Conservation (phyloP, 2,888 invertebrate genomes). For the Microctonus hyperodae region DNA sequence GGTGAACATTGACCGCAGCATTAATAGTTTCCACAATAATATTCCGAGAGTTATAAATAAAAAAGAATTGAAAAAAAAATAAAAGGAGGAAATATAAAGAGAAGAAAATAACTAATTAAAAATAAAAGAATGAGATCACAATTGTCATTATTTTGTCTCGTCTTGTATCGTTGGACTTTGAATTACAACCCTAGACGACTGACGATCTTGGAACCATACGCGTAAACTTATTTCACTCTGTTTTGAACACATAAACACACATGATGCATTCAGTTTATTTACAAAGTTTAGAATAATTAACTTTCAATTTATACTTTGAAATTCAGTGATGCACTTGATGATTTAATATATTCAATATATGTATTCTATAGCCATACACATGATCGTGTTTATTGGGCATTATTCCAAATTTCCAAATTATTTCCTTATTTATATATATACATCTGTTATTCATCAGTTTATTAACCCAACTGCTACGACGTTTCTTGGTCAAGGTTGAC, state of each 20-base stretch:
- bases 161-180: constrained; percentile 18
- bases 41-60: too few relatives aligned
- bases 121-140: background rate
- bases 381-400: background rate
- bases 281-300: too few relatives aligned
- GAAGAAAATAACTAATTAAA: too few relatives aligned
- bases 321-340: too few relatives aligned
- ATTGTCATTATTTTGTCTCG: constrained; percentile 7
- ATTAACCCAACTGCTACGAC: constrained; percentile 9
- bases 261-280: background rate
- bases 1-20: constrained; percentile 48
- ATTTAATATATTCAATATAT: too few relatives aligned
- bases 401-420: background rate
- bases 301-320: too few relatives aligned
- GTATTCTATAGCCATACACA: background rate
- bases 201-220: background rate
- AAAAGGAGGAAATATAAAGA: background rate
- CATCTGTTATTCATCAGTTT: background rate
- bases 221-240: constrained; percentile 12
- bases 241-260: background rate
- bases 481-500: constrained; percentile 45
- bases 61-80: too few relatives aligned
- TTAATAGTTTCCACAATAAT: constrained; percentile 41
- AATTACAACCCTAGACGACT: background rate
- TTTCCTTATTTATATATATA: background rate